Percentiles rank a stretch among this genome's conserved stretches.
Evolutionary conservation across 2,797 vertebrate species (phyloP).

Genomic region (Sebastes cheni): DNA sequence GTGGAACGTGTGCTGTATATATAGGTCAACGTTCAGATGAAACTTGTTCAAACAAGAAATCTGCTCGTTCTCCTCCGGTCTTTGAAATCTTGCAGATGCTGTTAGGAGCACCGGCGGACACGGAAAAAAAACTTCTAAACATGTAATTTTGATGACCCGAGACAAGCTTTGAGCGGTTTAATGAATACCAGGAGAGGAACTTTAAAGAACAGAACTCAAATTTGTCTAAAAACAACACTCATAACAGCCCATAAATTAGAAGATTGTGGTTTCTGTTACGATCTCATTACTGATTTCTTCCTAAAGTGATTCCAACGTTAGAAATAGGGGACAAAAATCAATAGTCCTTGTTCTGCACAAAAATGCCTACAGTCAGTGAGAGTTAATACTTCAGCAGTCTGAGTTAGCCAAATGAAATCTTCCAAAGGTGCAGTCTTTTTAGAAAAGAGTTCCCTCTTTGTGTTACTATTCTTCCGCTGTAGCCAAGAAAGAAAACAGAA

Average conservation of each 20-base stretch:
- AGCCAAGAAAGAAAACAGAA: neutral
- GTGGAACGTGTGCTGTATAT: neutral
- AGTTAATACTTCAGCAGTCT: neutral
- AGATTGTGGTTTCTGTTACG: neutral
- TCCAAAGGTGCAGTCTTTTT: neutral
- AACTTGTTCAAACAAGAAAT: neutral
- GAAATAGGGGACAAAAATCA: neutral
- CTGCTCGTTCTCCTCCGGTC: neutral
- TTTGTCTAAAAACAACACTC: neutral
- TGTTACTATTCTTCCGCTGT: neutral
- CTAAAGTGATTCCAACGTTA: neutral
- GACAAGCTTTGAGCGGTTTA: too few species aligned
- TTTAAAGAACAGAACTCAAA: too few species aligned
- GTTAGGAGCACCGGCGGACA: neutral
- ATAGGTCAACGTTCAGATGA: neutral
- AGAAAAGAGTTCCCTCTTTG: neutral
- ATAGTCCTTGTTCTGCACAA: neutral
- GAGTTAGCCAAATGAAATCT: neutral
- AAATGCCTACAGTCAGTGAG: neutral
- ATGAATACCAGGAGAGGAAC: too few species aligned
- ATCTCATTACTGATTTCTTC: neutral
- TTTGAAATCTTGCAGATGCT: too few species aligned
- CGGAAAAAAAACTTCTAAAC: too few species aligned
- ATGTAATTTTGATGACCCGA: too few species aligned
- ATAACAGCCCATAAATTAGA: neutral